Conservation (phyloP, 2,113 vertebrate species). For the Zosterops hypoxanthus region DNA sequence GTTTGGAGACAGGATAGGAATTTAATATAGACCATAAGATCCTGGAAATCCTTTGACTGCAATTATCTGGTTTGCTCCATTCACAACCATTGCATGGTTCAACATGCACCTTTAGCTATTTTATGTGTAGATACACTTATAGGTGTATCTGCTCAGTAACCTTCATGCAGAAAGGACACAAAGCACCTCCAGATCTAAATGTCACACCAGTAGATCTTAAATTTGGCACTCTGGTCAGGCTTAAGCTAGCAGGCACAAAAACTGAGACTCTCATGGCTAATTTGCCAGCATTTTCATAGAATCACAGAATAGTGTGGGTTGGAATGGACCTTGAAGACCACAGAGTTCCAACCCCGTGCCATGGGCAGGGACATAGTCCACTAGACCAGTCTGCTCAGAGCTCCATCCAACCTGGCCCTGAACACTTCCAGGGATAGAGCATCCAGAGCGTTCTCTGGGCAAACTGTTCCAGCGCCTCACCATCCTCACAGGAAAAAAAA, state of each 20-base stretch:
- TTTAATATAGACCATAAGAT: not conserved
- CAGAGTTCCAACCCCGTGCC: not conserved
- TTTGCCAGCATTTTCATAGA: not conserved
- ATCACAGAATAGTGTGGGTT: not conserved
- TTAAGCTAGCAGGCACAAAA: not conserved
- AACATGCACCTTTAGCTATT: not conserved
- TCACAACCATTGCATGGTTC: not conserved
- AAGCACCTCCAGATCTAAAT: not conserved
- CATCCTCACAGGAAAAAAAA: not conserved
- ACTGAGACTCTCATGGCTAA: not conserved
- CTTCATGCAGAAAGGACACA: not conserved
- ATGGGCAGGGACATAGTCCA: not conserved
- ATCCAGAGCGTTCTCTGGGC: not conserved
- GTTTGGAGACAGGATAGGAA: not conserved
- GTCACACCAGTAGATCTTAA: not conserved
- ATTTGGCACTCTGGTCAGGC: not conserved
- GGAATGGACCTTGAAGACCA: not conserved
- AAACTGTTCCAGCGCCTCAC: not conserved
- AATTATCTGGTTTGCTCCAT: not conserved
- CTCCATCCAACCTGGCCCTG: not conserved
- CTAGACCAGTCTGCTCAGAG: not conserved
- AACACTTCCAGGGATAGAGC: not conserved
- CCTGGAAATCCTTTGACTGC: not conserved
- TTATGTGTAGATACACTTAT: fast-evolving
- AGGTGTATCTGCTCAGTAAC: not conserved